These are phyloP conservation scores for Otus sunia DNA, from an alignment of 2,113 vertebrate genomes.

Conservation along the genomic window DNA sequence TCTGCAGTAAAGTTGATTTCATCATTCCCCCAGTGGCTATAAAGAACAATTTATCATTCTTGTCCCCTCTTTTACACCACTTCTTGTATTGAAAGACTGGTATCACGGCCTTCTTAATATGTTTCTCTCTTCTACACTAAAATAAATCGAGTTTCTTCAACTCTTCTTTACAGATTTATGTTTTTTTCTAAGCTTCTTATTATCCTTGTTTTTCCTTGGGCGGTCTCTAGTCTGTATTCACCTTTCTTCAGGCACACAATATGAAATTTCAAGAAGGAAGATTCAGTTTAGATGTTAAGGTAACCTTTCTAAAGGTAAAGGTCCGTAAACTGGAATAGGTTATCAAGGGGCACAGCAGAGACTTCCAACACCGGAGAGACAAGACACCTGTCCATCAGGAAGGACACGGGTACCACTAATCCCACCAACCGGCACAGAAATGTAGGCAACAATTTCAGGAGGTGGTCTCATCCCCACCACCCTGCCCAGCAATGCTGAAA, in stretches of 20 bases:
- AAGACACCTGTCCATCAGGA: neutral
- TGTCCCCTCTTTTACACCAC: neutral
- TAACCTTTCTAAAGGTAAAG: neutral
- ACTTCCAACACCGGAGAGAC: neutral
- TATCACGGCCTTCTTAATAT: neutral
- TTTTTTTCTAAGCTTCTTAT: neutral
- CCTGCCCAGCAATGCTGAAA: neutral
- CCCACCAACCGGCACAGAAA: neutral
- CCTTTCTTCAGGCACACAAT: neutral
- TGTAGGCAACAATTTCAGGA: rapidly evolving
- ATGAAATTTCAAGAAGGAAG: neutral
- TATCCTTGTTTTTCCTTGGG: neutral
- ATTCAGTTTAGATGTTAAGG: neutral
- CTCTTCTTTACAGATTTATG: neutral
- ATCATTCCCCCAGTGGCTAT: neutral
- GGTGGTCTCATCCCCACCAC: neutral
- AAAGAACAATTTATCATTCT: neutral
- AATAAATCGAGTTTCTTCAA: neutral
- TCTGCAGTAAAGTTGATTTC: neutral
- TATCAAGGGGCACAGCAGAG: neutral
- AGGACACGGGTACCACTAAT: neutral
- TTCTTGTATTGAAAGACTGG: neutral
- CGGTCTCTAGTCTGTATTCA: neutral
- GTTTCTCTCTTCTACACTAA: neutral
- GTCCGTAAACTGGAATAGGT: neutral